phyloP scores from a whole-genome alignment of 2,888 invertebrate genomes.

The Rhagophthalmus giganteus region DNA sequence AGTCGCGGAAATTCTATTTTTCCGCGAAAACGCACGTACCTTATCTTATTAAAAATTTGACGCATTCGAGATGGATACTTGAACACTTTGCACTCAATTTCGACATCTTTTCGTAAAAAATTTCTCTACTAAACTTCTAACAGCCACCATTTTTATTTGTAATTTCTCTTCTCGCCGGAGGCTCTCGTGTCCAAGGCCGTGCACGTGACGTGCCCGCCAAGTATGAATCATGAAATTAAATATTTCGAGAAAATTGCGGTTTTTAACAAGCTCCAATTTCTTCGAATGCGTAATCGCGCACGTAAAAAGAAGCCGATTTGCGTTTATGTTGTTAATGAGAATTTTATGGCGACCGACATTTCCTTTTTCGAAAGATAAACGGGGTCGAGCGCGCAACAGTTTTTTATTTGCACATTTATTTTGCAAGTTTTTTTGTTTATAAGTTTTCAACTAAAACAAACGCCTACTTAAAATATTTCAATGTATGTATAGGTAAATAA shows the following conservation, averaged over 20 bases:
- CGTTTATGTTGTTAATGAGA: no score
- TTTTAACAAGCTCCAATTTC: constrained; percentile 20
- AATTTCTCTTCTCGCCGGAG: constrained; percentile 39
- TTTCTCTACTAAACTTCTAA: constrained; percentile 31
- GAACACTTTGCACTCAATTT: constrained; percentile 28
- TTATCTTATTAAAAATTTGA: constrained; percentile 29
- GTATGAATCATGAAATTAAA: constrained; percentile 36
- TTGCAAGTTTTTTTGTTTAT: no score
- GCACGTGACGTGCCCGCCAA: constrained; percentile 35
- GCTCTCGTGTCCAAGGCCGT: constrained; percentile 38
- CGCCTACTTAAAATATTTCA: no score
- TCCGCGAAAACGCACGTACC: constrained; percentile 29
- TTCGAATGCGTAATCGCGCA: constrained; percentile 13
- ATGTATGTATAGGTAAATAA: no score
- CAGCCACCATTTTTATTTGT: constrained; percentile 52
- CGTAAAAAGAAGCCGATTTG: constrained; percentile 1
- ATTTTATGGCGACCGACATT: no score
- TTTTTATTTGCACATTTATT: no score
- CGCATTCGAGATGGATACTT: constrained; percentile 26
- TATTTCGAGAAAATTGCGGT: constrained; percentile 25
- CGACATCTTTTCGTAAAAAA: constrained; percentile 30
- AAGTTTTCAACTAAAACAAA: no score
- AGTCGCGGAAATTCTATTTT: constrained; percentile 12
- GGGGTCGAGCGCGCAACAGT: no score
- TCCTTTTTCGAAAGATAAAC: neutral